phyloP scores from a whole-genome alignment of 1,140 invertebrate genomes.

The Cherax quadricarinatus region DNA sequence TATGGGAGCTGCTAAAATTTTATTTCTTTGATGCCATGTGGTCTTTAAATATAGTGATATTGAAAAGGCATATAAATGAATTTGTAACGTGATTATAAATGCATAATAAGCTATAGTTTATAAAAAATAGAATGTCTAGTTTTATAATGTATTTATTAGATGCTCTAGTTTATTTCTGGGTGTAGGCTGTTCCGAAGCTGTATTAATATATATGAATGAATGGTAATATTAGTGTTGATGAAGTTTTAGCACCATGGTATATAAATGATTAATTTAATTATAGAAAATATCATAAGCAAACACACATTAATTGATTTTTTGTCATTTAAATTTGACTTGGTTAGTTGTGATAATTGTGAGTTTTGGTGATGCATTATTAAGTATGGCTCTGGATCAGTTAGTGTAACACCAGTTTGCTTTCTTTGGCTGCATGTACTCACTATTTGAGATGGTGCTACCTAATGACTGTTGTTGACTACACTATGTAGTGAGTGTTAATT shows the following conservation, averaged over 20 bases:
- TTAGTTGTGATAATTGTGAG: background rate
- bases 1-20: background rate
- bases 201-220: too few species aligned
- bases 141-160: too few species aligned
- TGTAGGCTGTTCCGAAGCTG: too few species aligned
- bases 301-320: background rate
- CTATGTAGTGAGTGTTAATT: constrained; percentile 32
- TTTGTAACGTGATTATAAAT: too few species aligned
- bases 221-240: too few species aligned
- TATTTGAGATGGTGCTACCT: constrained; percentile 67
- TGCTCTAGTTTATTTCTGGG: too few species aligned
- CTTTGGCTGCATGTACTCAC: background rate
- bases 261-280: too few species aligned
- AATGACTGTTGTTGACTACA: constrained; percentile 56
- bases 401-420: constrained; percentile 21
- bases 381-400: background rate
- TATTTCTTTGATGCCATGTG: background rate
- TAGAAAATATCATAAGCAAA: too few species aligned
- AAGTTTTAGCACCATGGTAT: too few species aligned
- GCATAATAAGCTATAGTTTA: too few species aligned
- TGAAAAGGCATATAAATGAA: too few species aligned
- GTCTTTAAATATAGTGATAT: background rate
- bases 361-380: constrained; percentile 24
- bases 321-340: background rate
- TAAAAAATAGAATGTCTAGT: too few species aligned